Evolutionary conservation across 1,140 invertebrate species (phyloP), one percentile per base, ranked within the genome.

Genomic region (Drosophila seguyi): DNA sequence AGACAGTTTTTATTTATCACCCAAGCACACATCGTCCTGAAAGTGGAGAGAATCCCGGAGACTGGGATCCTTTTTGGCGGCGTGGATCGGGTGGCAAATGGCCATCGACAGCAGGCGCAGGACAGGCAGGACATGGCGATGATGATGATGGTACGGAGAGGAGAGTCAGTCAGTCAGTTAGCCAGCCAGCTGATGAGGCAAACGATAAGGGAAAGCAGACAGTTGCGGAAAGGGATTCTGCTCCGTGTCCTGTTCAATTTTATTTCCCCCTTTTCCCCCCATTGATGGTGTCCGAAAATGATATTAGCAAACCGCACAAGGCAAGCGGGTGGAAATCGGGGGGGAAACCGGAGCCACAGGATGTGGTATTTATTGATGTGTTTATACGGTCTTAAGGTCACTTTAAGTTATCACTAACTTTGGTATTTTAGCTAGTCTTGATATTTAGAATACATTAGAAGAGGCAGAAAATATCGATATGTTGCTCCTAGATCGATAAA

Each of bases 1-100:
- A 88, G 85, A 88, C 85, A 88, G 85, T 90, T 88, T 88, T 88
- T 88, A 88, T 88, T 88, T 88, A 88, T 88, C 84, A 85, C 85
- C 68, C 84, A 68, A 59, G 8, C 25, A 44, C 25, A 44, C 18
- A 65, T 42, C 27, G 36, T 5, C 31, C 50, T 63, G 18, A 38
- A 53, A 65, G 66, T 67, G 58, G 57, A 34, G 57, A 34, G 50
- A 34, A 52, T 6, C 0, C 7, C 6, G 27, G 16, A 44, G 36
- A 22, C 20, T 31, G 34, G 13, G 31, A 53, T 53, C 31, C 50
- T 53, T 8, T 22, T 8, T 22, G 29, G 31, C 10, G 50, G n/a
- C 48, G 1, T 10, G 52, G 52, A 67, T 36, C 20, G 63, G 66
- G 68, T 34, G 68, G 53, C 53, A 47, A 74, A 61, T 65, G 71